Percentiles rank a stretch among this genome's conserved stretches.
Conservation (phyloP, 2,888 invertebrate species). For the Drosophila pseudotakahashii region DNA sequence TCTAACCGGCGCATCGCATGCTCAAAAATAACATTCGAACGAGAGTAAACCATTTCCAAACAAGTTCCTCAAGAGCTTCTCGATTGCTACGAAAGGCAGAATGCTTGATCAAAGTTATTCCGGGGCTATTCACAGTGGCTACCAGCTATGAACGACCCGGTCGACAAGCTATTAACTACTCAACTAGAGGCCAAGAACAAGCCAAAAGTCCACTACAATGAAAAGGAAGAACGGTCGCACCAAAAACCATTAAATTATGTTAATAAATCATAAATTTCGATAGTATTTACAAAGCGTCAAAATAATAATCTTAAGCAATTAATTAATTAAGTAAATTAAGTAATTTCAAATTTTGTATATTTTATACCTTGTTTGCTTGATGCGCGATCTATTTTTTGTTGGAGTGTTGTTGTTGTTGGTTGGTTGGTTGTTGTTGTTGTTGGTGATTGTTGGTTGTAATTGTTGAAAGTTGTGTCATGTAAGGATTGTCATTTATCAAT, state of each 20-base stretch:
- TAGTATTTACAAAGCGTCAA: constrained; percentile 62
- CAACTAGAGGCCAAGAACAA: constrained; percentile 41
- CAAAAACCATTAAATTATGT: constrained; percentile 34
- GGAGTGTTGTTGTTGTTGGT: constrained; percentile 47
- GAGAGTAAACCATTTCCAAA: constrained; percentile 21
- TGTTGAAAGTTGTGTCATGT: constrained; percentile 54
- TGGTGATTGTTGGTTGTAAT: constrained; percentile 48
- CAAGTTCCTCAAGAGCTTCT: constrained; percentile 9
- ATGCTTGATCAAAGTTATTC: constrained; percentile 13
- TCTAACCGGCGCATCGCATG: constrained; percentile 29
- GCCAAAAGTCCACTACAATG: constrained; percentile 53
- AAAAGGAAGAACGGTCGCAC: constrained; percentile 15
- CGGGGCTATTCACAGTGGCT: constrained; percentile 1
- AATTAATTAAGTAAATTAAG: constrained; percentile 52
- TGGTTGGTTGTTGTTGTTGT: constrained; percentile 36
- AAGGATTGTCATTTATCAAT: constrained; percentile 53
- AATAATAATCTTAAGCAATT: constrained; percentile 53
- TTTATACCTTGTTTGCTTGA: constrained; percentile 84
- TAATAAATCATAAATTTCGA: constrained; percentile 11
- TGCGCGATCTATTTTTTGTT: constrained; percentile 82
- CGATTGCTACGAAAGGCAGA: constrained; percentile 8
- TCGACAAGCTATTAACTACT: constrained; percentile 30
- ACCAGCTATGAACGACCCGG: constrained; percentile 12
- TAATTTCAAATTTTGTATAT: constrained; percentile 68
- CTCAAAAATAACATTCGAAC: constrained; percentile 34